Percentiles rank a stretch among this genome's conserved stretches.
These are phyloP conservation scores for Megamerina dolium DNA, from an alignment of 2,888 invertebrate species.

Conservation along the genomic window DNA sequence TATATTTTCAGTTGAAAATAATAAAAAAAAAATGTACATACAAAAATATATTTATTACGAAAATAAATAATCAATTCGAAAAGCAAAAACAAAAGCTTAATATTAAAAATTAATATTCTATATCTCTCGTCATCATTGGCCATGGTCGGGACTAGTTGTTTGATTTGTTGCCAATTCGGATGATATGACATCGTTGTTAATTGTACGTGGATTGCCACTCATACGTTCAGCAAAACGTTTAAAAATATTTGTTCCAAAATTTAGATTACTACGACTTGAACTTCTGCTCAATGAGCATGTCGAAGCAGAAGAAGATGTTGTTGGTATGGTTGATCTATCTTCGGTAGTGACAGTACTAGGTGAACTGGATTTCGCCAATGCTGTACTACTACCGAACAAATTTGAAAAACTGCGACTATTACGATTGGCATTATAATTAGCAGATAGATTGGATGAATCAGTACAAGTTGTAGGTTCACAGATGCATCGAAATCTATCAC, in stretches of 20 bases:
- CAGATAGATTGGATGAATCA: neutral
- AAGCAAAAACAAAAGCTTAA: no score
- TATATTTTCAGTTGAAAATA: no score
- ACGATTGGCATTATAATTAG: conserved; percentile 25
- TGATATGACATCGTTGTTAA: conserved; percentile 16
- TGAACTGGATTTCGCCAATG: neutral
- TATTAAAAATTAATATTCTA: no score
- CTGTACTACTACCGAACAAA: conserved; percentile 27
- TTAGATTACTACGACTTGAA: conserved; percentile 32
- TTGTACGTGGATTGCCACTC: conserved; percentile 26
- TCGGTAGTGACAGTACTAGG: conserved; percentile 11
- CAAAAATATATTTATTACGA: no score
- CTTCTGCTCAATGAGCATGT: conserved; percentile 15
- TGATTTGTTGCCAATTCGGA: neutral
- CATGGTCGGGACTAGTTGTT: no score
- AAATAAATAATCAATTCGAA: no score
- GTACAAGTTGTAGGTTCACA: conserved; percentile 32
- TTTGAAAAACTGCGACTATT: conserved; percentile 25
- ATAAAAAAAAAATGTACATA: no score
- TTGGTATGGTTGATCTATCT: conserved; percentile 6
- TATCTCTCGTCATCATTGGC: no score
- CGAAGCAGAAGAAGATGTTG: neutral
- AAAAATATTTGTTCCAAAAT: conserved; percentile 44
- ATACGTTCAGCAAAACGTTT: conserved; percentile 47
- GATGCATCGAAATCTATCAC: conserved; percentile 48